Conservation (phyloP, 2,797 vertebrate genomes). For the Hoplostethus atlanticus region DNA sequence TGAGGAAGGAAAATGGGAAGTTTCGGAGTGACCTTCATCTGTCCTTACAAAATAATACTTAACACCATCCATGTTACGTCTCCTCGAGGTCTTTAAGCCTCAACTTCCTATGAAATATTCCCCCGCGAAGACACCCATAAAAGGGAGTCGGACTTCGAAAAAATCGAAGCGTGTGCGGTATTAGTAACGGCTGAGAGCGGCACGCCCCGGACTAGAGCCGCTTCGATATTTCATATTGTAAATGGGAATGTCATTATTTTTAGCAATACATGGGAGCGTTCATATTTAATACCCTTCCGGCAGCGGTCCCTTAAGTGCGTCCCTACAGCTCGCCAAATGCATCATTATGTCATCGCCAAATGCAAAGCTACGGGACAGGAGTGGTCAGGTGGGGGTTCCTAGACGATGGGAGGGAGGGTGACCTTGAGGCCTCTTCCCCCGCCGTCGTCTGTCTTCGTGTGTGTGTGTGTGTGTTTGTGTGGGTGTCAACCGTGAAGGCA, state of each 20-base stretch:
- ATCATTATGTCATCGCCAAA: constrained; percentile 64
- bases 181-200: constrained; percentile 3
- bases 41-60: background rate
- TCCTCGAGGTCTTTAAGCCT: background rate
- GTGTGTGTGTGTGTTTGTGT: no score
- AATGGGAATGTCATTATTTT: constrained; percentile 73
- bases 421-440: constrained; percentile 31
- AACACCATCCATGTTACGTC: background rate
- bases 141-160: constrained; percentile 1
- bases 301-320: constrained; percentile 75
- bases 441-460: background rate
- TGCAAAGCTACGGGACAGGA: constrained; percentile 31
- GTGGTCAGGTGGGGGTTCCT: constrained; percentile 6
- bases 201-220: background rate
- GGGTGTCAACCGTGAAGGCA: no score
- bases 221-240: constrained; percentile 47
- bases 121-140: background rate
- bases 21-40: background rate
- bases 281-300: constrained; percentile 71
- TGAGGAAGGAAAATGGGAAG: background rate
- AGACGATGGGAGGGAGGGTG: background rate
- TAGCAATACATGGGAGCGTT: constrained; percentile 61
- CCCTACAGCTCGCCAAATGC: constrained; percentile 64
- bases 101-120: constrained; percentile 8
- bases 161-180: constrained; percentile 2